These are phyloP conservation scores for Nesidiocoris tenuis DNA, from an alignment of 2,888 invertebrate genomes.

Conservation along the genomic window DNA sequence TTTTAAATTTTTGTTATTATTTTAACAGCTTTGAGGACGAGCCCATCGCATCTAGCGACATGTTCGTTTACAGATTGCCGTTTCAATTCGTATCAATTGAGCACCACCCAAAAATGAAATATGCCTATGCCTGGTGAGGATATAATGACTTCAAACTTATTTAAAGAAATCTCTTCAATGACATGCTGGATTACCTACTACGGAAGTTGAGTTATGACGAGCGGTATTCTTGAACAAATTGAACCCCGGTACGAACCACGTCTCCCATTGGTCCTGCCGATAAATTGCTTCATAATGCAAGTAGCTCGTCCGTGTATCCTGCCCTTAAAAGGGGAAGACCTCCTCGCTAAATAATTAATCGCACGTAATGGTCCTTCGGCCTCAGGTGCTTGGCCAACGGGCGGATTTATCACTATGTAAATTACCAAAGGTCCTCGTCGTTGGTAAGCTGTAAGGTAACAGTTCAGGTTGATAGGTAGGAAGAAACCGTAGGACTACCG, in stretches of 20 bases:
- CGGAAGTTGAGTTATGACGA: no score
- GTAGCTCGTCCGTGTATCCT: conserved; percentile 12
- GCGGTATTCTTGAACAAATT: neutral
- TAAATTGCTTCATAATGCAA: conserved; percentile 33
- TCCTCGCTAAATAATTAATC: conserved; percentile 39
- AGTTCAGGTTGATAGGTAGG: neutral
- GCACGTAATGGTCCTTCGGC: conserved; percentile 30
- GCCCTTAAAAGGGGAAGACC: conserved; percentile 8
- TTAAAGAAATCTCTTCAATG: no score
- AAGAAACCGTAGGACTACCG: neutral
- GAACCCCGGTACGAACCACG: conserved; percentile 5
- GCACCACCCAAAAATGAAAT: no score
- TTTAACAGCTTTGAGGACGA: no score
- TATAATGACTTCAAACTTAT: no score
- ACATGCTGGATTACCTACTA: no score
- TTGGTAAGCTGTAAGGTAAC: neutral
- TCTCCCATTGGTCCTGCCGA: conserved; percentile 8
- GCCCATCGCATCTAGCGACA: no score
- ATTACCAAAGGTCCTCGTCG: conserved; percentile 20
- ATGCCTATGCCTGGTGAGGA: no score
- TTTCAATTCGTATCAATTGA: no score
- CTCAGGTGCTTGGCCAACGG: conserved; percentile 27
- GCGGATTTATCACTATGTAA: conserved; percentile 38
- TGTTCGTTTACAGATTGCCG: no score
- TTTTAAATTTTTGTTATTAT: no score